Evolutionary conservation across 2,888 invertebrate species (phyloP).

Genomic region (Eulithis testata): DNA sequence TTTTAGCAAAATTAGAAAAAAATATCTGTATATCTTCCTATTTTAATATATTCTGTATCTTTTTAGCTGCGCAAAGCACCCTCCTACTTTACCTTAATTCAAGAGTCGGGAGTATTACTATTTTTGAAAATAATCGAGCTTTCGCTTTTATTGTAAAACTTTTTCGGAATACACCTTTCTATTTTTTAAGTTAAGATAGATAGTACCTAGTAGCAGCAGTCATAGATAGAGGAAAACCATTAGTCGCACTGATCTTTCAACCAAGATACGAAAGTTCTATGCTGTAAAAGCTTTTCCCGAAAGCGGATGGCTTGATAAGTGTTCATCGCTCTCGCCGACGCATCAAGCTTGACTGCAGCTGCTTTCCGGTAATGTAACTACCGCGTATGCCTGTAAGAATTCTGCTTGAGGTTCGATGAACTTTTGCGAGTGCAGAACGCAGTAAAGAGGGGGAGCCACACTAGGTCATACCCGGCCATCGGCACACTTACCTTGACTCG

Average conservation of each 20-base stretch:
- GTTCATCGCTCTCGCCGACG: conserved; percentile 22
- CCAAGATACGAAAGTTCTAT: conserved; percentile 3
- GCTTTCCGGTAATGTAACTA: conserved; percentile 83
- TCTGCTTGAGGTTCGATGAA: conserved; percentile 81
- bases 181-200: no score
- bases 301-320: conserved; percentile 16
- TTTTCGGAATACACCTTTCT: no score
- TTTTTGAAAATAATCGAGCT: no score
- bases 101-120: no score
- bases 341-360: conserved; percentile 67
- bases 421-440: conserved; percentile 82
- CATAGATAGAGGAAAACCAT: neutral
- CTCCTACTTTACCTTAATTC: no score
- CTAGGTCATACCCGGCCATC: conserved; percentile 82
- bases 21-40: no score
- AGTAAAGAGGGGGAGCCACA: conserved; percentile 76
- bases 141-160: no score
- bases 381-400: conserved; percentile 80
- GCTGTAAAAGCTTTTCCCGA: conserved; percentile 17
- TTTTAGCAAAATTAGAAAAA: no score
- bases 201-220: no score
- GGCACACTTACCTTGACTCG: conserved; percentile 84
- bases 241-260: neutral
- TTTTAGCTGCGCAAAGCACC: no score
- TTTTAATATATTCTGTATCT: no score